Evolutionary conservation across 2,888 invertebrate genomes (phyloP).

Genomic region (Eupeodes latifasciatus): DNA sequence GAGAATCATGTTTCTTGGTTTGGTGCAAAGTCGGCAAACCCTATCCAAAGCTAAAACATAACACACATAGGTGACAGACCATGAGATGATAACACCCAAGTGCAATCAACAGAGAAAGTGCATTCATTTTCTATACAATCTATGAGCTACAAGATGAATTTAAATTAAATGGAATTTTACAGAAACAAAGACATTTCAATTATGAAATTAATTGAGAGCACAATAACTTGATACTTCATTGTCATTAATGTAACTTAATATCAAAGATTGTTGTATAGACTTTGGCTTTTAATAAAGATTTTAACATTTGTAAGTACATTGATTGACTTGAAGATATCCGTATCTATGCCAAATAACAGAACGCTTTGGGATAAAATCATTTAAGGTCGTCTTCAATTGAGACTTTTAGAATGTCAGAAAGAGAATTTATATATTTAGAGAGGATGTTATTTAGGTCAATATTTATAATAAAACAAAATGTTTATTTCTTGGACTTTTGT

Average conservation of each 20-base stretch:
- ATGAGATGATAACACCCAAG: constrained; percentile 13
- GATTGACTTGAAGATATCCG: too few species aligned
- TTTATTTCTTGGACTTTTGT: too few species aligned
- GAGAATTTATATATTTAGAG: too few species aligned
- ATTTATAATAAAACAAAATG: too few species aligned
- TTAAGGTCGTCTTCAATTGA: too few species aligned
- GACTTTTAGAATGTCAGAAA: too few species aligned
- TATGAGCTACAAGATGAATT: not conserved
- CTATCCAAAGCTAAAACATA: not conserved
- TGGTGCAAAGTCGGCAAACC: not conserved
- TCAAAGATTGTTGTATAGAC: not conserved
- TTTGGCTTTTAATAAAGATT: not conserved
- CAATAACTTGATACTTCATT: not conserved
- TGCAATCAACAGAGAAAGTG: not conserved
- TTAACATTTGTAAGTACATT: too few species aligned
- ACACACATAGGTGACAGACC: constrained; percentile 2
- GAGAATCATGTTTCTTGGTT: constrained; percentile 25
- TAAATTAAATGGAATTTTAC: not conserved
- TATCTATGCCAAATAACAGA: too few species aligned
- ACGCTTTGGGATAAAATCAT: too few species aligned
- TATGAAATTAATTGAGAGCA: constrained; percentile 21
- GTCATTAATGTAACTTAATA: not conserved
- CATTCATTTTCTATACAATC: not conserved
- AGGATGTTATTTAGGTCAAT: too few species aligned
- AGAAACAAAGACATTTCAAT: constrained; percentile 14